phyloP scores from a whole-genome alignment of 2,888 invertebrate genomes.

The Priapulus caudatus region DNA sequence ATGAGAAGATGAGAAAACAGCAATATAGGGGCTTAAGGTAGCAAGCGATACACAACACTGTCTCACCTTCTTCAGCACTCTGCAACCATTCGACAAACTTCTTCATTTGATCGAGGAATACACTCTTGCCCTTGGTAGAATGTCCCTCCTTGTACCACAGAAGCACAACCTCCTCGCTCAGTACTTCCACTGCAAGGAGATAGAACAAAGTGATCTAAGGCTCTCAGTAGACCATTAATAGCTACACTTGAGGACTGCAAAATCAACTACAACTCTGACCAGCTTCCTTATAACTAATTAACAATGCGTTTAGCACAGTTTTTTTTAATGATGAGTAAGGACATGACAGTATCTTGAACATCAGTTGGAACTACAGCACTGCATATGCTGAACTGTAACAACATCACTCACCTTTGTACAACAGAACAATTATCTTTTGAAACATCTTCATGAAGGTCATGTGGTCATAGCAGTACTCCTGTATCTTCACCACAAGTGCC shows the following conservation, averaged over 20 bases:
- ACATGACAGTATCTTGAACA: no score
- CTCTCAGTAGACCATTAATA: no score
- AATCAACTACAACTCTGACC: no score
- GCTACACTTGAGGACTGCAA: no score
- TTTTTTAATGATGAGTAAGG: not conserved
- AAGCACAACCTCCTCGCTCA: conserved; percentile 85
- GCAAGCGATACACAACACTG: conserved; percentile 5
- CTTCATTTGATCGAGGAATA: conserved; percentile 96
- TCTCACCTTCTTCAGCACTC: conserved; percentile 85
- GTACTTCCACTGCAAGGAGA: conserved; percentile 60
- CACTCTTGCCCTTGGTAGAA: conserved; percentile 86
- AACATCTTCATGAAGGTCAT: conserved; percentile 98
- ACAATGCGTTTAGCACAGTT: not conserved
- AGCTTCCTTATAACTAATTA: not conserved
- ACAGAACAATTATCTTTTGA: conserved; percentile 87
- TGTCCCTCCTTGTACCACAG: conserved; percentile 93
- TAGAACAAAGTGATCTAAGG: no score
- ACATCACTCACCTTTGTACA: conserved; percentile 93
- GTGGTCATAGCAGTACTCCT: conserved; percentile 96
- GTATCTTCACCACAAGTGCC: conserved; percentile 76
- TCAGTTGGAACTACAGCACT: no score
- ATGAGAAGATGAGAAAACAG: conserved; percentile 8
- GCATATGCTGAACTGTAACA: no score
- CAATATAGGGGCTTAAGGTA: not conserved
- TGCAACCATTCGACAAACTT: conserved; percentile 94